Percentiles rank a stretch among this genome's conserved stretches.
These are phyloP conservation scores for Podarcis raffonei DNA, from an alignment of 2,113 vertebrate species.

Conservation along the genomic window DNA sequence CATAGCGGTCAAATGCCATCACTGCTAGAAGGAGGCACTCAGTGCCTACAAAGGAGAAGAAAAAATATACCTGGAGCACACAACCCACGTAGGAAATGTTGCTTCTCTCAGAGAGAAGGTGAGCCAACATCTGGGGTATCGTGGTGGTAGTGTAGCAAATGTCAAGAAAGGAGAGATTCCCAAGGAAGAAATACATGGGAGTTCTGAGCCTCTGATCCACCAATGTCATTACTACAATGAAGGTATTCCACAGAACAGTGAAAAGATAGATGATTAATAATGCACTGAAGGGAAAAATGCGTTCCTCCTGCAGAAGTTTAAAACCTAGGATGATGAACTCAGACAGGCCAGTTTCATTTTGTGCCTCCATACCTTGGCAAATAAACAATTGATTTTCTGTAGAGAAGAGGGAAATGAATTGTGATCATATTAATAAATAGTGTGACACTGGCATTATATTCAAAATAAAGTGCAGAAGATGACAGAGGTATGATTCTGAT, in stretches of 20 bases:
- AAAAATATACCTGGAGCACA: conserved; percentile 52
- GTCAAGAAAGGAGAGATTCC: conserved; percentile 26
- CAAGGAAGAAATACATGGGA: conserved; percentile 51
- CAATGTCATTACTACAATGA: background rate
- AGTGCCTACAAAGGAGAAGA: conserved; percentile 53
- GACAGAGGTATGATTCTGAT: too few relatives aligned
- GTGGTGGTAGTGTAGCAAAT: conserved; percentile 22
- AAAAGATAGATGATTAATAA: conserved; percentile 60
- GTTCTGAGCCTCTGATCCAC: conserved; percentile 36
- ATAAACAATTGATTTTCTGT: background rate
- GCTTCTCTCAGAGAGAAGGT: conserved; percentile 35
- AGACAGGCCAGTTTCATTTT: conserved; percentile 17
- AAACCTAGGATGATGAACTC: conserved; percentile 62
- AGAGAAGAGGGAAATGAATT: background rate
- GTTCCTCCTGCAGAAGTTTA: conserved; percentile 40
- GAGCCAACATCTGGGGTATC: conserved; percentile 52
- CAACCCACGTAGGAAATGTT: conserved; percentile 50
- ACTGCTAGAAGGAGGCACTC: conserved; percentile 61
- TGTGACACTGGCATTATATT: background rate
- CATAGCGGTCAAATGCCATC: conserved; percentile 62
- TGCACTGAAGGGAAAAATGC: conserved; percentile 45
- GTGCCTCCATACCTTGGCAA: background rate
- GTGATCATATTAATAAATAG: background rate
- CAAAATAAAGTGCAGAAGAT: too few relatives aligned
- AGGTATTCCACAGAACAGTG: conserved; percentile 59